phyloP scores from a whole-genome alignment of 1,140 invertebrate genomes.

The Cyrtorhinus lividipennis region DNA sequence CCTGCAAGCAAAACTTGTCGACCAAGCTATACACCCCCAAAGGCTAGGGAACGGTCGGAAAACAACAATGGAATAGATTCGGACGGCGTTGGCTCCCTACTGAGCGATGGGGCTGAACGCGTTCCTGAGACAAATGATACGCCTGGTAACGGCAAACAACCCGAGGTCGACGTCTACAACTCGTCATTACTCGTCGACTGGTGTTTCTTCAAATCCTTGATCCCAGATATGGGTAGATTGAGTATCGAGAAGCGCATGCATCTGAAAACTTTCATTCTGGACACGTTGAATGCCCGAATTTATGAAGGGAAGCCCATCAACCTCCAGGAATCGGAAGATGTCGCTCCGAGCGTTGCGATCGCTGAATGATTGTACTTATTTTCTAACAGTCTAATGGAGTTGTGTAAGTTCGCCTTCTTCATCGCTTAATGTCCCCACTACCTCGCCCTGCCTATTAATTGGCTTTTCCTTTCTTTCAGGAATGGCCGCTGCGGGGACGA shows the following conservation, averaged over 20 bases:
- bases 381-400: no score
- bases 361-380: no score
- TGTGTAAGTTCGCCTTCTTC: no score
- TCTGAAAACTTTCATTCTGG: background rate
- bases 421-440: no score
- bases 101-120: no score
- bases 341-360: no score
- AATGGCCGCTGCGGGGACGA: no score
- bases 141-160: background rate
- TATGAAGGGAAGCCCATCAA: background rate
- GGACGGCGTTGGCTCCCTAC: no score
- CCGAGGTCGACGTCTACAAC: background rate
- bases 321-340: no score
- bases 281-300: background rate
- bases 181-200: background rate
- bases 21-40: background rate
- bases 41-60: background rate
- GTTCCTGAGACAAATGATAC: no score
- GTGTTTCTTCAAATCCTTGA: background rate
- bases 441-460: no score
- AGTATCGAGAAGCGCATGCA: background rate
- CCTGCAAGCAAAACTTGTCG: conserved; percentile 1
- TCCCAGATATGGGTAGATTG: background rate
- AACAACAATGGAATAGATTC: background rate
- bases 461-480: no score